Base-by-base conservation (phyloP, 2,888 invertebrate species). In the Watsonalla binaria region DNA sequence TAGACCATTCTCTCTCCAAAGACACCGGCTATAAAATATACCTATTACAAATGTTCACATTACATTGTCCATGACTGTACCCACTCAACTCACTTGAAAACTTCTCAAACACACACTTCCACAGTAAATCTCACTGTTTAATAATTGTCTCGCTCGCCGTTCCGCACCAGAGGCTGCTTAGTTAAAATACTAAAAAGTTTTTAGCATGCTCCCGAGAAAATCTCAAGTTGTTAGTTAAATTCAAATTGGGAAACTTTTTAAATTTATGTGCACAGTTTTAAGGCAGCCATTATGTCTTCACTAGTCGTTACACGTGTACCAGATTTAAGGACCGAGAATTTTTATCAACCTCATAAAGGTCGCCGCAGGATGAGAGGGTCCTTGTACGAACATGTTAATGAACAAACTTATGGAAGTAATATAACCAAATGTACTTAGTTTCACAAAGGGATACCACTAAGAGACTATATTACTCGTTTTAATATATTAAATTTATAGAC, bases 221-320 rank as follows among this genome's bases (percentile, higher is more conserved):
- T 81, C 80, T 82, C 72, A 80, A 84, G 80, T 84, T 83, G 84
- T 84, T 83, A 86, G 86, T 84, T 84, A 87, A 86, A 88, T 87
- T 87, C 82, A 86, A 87, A 88, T 88, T 86, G 84, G 83, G 80
- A 83, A 88, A 88, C 81, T 88, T 88, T 80, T 73, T 61, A 78
- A 86, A 87, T 88, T 86, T 86, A 88, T 86, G 85, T 78, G 76
- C 76, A 69, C 80, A 82, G 82, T 86, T 86, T 80, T 80, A 82
- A 83, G 79, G 70, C 79, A 68, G 72, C 82, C 78, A 84, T 86
- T 84, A 82, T 83, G 82, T 82, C 81, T 66, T 68, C 68, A 73
- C 68, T 70, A 71, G 74, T 70, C 70, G 71, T 76, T 76, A 81
- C 82, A 76, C 72, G 68, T 74, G 70, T 71, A 60, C 47, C 54